Base-by-base conservation (phyloP, 2,888 invertebrate genomes). In the Leptura quadrifasciata region DNA sequence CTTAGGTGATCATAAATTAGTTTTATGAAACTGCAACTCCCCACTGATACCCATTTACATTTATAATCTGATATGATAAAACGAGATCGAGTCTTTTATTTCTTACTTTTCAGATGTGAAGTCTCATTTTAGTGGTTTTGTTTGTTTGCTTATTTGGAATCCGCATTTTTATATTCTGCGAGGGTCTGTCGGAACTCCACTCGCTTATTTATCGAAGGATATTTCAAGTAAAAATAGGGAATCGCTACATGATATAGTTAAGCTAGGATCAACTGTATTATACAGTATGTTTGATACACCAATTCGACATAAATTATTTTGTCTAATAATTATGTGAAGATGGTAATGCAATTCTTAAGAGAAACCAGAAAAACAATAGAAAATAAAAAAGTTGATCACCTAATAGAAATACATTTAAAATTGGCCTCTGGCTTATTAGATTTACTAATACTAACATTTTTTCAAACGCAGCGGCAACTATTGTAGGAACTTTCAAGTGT, bases 31-130 rank as follows among this genome's bases (percentile, higher is more conserved):
- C 35, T 63, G 9, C 63, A 15, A 12, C n/a, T n/a, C 47, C 39
- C 47, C 47, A 47, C n/a, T 47, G 47, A 47, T 47, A 47, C 47
- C 47, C 35, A 39, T 63, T 63, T 63, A 39, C 63, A 63, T 63
- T 63, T 63, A 63, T 63, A 63, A 63, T 63, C 63, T 63, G 63
- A 63, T 63, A 35, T 47, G 39, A 63, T 39, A 63, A 63, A 63
- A 39, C 21, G 63, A 63, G 63, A 20, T 63, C 21, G 63, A 63
- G n/a, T 63, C 63, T 63, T 35, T 63, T 63, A 35, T 63, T 63
- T 63, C 63, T 63, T 63, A 63, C 63, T 63, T 63, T 60, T 27
- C 31, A 39, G 39, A 39, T 35, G 35, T 35, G 61, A 24, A n/a
- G 61, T 18, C 18, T 47, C 63, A 39, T 63, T 63, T 63, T 15